These are phyloP conservation scores for Lasioglossum pauxillum DNA, from an alignment of 2,888 invertebrate species.

Conservation along the genomic window DNA sequence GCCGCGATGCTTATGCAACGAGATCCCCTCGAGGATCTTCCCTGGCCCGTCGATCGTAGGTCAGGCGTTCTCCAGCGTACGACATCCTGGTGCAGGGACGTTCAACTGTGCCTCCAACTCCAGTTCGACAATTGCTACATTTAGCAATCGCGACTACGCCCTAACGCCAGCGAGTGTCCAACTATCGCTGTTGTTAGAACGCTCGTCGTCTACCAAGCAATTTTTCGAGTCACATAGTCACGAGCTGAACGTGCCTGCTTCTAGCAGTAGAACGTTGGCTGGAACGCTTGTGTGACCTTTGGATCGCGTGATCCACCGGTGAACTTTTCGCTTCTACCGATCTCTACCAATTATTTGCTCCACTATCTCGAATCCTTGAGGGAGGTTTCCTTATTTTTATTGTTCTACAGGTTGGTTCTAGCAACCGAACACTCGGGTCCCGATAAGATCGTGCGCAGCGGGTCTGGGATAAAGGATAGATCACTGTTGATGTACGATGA, in stretches of 20 bases:
- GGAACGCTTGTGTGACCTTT: conserved; percentile 47
- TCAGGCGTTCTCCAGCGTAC: conserved; percentile 30
- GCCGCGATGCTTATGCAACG: conserved; percentile 58
- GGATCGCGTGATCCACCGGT: conserved; percentile 26
- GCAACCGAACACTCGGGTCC: background rate
- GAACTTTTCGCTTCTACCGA: conserved; percentile 39
- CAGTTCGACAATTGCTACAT: background rate
- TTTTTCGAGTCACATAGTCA: background rate
- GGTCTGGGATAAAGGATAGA: background rate
- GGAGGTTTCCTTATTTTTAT: background rate
- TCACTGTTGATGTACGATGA: background rate
- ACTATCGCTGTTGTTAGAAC: background rate
- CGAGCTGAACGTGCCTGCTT: background rate
- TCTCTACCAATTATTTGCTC: background rate
- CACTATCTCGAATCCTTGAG: conserved; percentile 34
- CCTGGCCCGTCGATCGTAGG: conserved; percentile 27
- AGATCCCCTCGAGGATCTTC: conserved; percentile 45
- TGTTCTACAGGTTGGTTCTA: background rate
- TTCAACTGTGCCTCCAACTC: background rate
- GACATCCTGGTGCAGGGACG: background rate
- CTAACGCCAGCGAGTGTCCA: background rate
- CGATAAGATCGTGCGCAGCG: conserved; percentile 11
- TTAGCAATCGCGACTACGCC: background rate
- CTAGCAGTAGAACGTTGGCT: background rate
- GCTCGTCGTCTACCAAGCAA: background rate